Conservation (phyloP, 2,113 vertebrate species). For the Scomber japonicus region DNA sequence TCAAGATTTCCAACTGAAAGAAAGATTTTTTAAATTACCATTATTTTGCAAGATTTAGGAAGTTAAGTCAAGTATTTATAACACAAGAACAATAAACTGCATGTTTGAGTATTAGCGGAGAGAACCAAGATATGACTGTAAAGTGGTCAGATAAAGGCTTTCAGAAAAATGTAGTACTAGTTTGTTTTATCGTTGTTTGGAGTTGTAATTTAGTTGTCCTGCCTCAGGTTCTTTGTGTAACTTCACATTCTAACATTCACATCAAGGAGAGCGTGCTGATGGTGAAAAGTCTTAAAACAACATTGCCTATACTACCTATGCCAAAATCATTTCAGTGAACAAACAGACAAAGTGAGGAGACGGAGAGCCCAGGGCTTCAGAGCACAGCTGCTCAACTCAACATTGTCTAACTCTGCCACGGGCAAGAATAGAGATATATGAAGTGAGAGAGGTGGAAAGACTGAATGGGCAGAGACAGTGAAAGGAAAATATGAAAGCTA, state of each 20-base stretch:
- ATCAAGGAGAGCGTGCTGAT: neutral
- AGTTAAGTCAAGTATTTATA: too few relatives aligned
- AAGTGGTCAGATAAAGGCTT: neutral
- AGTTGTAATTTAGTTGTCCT: neutral
- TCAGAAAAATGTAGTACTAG: neutral
- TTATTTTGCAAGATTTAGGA: too few relatives aligned
- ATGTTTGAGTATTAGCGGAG: too few relatives aligned
- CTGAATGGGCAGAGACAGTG: conserved; percentile 9
- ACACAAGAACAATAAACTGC: too few relatives aligned
- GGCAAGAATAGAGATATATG: conserved; percentile 28
- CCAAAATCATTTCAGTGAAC: conserved; percentile 59
- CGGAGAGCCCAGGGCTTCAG: conserved; percentile 45
- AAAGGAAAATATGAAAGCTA: neutral
- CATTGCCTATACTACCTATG: conserved; percentile 11
- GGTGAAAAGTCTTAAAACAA: conserved; percentile 46
- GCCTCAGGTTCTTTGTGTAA: conserved; percentile 14
- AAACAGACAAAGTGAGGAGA: conserved; percentile 38
- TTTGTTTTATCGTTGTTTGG: neutral
- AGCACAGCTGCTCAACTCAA: conserved; percentile 69
- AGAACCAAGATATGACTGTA: too few relatives aligned
- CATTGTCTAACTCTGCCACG: conserved; percentile 35
- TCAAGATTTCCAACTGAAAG: too few relatives aligned
- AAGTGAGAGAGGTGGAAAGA: conserved; percentile 44
- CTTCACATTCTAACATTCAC: conserved; percentile 14
- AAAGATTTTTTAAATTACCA: too few relatives aligned